Evolutionary conservation across 2,113 vertebrate species (phyloP), one percentile per base, ranked within the genome.

Genomic region (Phylloscopus trochiloides): DNA sequence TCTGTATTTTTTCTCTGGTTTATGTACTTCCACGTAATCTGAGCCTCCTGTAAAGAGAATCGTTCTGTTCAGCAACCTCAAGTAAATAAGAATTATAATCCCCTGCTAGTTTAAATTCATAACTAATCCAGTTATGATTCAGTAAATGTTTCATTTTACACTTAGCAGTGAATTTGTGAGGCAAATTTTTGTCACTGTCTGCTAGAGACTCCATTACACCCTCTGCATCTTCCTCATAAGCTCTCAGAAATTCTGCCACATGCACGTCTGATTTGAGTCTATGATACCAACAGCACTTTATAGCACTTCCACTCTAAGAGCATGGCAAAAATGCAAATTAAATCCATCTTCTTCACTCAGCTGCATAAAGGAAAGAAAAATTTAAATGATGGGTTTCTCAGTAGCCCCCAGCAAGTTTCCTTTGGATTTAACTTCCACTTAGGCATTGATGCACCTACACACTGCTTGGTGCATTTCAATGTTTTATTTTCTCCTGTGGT

Each of bases 261-360:
- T 1, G 24, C 28, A 71, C 1, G 8, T 63, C 59, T 67, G 83
- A 91, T 77, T 84, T 2, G 5, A 95, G 66, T n/a, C 76, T 81
- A 52, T 0, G 4, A 45, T 55, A 94, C 78, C 81, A 94, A 7
- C 81, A 94, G 68, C 72, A 70, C 62, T 92, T 95, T 14, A 70
- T 11, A 86, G 71, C 79, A 67, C 66, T 91, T 94, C 71, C 28
- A 75, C 65, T 63, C 92, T 80, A 66, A 66, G 17, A 86, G 68
- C 68, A 63, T 0, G 1, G 61, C 61, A 91, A 81, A 95, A 92
- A 91, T 36, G 91, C 52, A 86, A 94, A 96, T 94, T 74, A 86
- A 96, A 96, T 91, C 51, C 55, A 86, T 81, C 92, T 87, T 86
- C 67, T 72, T 88, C 80, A 74, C 83, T 95, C 91, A 67, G 14